Conservation (phyloP, 2,113 vertebrate species). For the Pomatostomus ruficeps region DNA sequence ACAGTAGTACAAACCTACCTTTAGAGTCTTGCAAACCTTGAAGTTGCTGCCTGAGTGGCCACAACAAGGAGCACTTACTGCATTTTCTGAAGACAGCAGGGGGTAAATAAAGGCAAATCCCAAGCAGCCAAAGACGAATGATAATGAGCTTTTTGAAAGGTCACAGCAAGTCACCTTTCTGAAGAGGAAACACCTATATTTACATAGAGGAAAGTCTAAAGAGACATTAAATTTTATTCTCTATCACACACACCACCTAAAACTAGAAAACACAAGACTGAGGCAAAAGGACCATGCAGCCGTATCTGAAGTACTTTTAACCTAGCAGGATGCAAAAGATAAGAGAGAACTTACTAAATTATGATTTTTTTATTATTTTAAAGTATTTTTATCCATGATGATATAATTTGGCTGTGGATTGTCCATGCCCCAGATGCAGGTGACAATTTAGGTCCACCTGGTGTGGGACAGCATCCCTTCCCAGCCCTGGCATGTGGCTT, state of each 20-base stretch:
- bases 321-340: background rate
- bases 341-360: background rate
- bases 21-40: background rate
- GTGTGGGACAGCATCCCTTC: background rate
- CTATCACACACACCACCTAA: background rate
- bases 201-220: background rate
- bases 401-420: background rate
- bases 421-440: background rate
- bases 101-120: background rate
- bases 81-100: background rate
- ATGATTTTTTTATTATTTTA: background rate
- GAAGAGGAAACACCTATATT: background rate
- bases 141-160: background rate
- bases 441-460: background rate
- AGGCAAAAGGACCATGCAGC: background rate
- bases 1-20: background rate
- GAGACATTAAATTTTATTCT: background rate
- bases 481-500: background rate
- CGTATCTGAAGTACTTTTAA: background rate
- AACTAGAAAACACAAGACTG: background rate
- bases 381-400: background rate
- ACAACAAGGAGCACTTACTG: background rate
- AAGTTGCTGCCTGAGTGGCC: background rate
- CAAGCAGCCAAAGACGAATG: background rate
- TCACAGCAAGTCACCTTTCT: background rate